Evolutionary conservation across 1,140 invertebrate genomes (phyloP), one percentile per base, ranked within the genome.

Genomic region (Antheraea mylitta): DNA sequence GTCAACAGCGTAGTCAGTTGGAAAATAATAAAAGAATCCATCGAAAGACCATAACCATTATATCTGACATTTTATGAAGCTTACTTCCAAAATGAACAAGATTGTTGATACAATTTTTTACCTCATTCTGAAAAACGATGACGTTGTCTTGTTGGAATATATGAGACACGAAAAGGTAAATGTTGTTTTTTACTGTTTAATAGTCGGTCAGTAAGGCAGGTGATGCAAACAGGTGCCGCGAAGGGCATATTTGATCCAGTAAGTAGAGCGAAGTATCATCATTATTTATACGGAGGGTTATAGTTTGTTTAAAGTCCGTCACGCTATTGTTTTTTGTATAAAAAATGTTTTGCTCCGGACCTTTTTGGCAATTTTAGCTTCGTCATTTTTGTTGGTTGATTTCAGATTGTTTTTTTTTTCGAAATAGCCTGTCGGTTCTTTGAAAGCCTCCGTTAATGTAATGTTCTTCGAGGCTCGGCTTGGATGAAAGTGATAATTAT

Each of bases 401-500:
- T 89, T 86, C 81, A 87, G 77, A 89, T 90, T 87, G 78, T 75
- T 85, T 87, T 87, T 83, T 86, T 86, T 80, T 76, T 73, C 7
- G n/a, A 16, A 16, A 53, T 53, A 53, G 45, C 45, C 45, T 53
- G 63, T 71, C 76, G 67, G 75, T 74, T 79, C 74, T 86, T 76
- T 84, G 80, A 85, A 82, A 67, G 5, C 45, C 45, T 13, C 11
- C 45, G 79, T 85, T 87, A 86, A 87, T 86, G 84, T 82, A 74
- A 84, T 83, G 83, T 86, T 87, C 45, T 53, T 53, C 45, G 45
- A 53, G 16, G 16, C 76, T 79, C 85, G 85, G 86, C 77, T 68
- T 53, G 82, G 87, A 88, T 90, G 82, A 88, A 90, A 86, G 86
- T 82, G 88, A 89, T 90, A 91, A 91, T 90, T 91, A 89, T 90